Percentiles rank a stretch among this genome's conserved stretches.
Conservation (phyloP, 2,113 vertebrate species). For the Ptyas mucosa region DNA sequence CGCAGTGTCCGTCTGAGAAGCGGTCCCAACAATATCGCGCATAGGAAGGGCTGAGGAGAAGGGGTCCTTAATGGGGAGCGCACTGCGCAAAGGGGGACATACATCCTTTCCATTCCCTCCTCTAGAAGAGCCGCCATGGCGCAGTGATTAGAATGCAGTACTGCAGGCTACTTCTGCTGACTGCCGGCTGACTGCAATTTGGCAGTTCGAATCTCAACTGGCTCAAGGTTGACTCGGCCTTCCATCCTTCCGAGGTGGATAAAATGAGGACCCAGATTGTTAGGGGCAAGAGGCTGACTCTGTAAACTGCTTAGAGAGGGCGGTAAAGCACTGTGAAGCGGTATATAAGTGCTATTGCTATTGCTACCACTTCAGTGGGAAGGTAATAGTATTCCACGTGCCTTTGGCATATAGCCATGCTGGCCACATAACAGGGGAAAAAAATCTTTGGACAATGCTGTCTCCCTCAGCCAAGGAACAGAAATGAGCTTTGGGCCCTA, state of each 20-base stretch:
- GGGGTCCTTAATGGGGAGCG: background rate
- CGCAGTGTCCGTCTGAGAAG: conserved; percentile 80
- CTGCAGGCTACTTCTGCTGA: no score
- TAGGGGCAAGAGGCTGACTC: no score
- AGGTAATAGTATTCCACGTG: background rate
- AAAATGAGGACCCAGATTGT: no score
- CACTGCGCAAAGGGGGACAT: background rate
- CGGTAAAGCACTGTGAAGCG: no score
- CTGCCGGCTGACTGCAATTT: no score
- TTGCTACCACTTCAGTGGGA: background rate
- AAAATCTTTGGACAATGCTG: no score
- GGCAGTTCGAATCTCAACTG: no score
- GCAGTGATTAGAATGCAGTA: no score
- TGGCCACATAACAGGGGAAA: background rate
- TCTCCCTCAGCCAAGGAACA: background rate
- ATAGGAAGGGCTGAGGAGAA: conserved; percentile 69
- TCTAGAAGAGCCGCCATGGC: background rate
- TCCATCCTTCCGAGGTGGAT: no score
- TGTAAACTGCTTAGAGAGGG: no score
- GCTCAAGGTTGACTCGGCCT: no score
- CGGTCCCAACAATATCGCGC: conserved; percentile 80
- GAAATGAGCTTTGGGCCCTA: background rate
- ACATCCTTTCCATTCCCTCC: background rate
- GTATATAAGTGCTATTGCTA: no score
- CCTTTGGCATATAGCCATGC: background rate